Conservation (phyloP, 2,113 vertebrate genomes). For the Megalops atlanticus region DNA sequence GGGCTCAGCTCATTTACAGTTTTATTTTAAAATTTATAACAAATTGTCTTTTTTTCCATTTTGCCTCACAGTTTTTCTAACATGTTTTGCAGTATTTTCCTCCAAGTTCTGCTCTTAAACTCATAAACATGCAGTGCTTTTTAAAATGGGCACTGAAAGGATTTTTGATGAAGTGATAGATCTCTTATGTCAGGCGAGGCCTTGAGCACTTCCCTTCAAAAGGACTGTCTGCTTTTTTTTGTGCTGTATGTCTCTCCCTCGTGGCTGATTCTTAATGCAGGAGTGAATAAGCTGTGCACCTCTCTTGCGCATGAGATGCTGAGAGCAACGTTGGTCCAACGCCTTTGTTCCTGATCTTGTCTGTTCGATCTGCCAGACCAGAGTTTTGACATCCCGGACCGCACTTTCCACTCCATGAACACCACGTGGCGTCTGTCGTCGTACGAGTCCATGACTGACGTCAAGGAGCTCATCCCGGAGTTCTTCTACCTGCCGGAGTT, state of each 20-base stretch:
- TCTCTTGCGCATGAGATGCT: not conserved
- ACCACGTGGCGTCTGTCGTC: slow-evolving; percentile 97
- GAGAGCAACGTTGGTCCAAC: not conserved
- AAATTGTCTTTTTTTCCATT: too few relatives aligned
- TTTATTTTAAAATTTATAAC: too few relatives aligned
- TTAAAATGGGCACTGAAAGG: too few relatives aligned
- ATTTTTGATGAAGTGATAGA: too few relatives aligned
- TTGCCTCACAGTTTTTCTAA: too few relatives aligned
- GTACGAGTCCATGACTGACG: slow-evolving; percentile 97
- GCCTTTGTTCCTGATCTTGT: slow-evolving; percentile 40
- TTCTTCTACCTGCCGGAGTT: slow-evolving; percentile 98
- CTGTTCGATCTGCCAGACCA: slow-evolving; percentile 82
- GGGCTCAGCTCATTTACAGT: too few relatives aligned
- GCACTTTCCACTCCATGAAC: slow-evolving; percentile 97
- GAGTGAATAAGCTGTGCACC: slow-evolving; percentile 5
- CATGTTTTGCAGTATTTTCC: too few relatives aligned
- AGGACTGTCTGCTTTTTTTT: too few relatives aligned
- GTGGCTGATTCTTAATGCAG: not conserved
- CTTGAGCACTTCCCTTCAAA: not conserved
- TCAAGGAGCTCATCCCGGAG: slow-evolving; percentile 96
- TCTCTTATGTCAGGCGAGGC: not conserved
- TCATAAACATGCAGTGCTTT: too few relatives aligned
- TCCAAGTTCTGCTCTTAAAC: too few relatives aligned
- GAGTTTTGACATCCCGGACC: slow-evolving; percentile 99
- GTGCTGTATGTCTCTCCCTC: not conserved